Conservation (phyloP, 2,888 invertebrate genomes). For the Coleophora flavipennella region DNA sequence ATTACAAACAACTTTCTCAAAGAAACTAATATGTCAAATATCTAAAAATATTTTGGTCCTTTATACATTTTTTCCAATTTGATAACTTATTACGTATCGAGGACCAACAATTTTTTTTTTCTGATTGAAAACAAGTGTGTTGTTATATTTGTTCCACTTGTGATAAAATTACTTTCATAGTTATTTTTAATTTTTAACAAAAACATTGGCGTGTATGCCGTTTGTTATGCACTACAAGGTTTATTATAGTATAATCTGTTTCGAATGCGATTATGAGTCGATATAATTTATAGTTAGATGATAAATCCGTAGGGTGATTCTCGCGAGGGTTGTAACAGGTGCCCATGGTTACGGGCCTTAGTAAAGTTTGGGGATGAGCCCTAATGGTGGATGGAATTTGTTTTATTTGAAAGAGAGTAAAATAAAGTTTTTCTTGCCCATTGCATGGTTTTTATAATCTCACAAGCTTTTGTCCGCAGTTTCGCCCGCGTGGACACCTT, state of each 20-base stretch:
- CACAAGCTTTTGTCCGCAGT: no score
- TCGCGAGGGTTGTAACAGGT: constrained; percentile 40
- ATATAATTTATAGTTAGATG: constrained; percentile 28
- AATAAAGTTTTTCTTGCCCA: not conserved
- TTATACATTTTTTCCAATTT: no score
- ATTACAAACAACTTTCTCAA: no score
- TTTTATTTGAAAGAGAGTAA: not conserved
- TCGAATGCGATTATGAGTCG: not conserved
- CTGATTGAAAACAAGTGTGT: not conserved
- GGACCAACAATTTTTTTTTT: not conserved
- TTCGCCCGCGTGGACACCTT: no score
- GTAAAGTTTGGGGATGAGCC: constrained; percentile 41
- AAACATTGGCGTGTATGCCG: no score
- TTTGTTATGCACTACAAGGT: not conserved
- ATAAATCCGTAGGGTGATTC: constrained; percentile 20
- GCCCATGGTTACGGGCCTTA: constrained; percentile 30
- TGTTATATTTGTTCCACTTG: not conserved
- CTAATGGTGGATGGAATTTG: constrained; percentile 8
- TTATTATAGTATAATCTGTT: constrained; percentile 11
- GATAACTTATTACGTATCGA: no score
- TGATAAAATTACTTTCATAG: constrained; percentile 9
- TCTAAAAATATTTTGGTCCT: no score
- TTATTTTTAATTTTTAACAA: constrained; percentile 27
- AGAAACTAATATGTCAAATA: no score
- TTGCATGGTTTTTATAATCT: no score